phyloP scores from a whole-genome alignment of 2,113 vertebrate genomes.

The Solenodon paradoxus region DNA sequence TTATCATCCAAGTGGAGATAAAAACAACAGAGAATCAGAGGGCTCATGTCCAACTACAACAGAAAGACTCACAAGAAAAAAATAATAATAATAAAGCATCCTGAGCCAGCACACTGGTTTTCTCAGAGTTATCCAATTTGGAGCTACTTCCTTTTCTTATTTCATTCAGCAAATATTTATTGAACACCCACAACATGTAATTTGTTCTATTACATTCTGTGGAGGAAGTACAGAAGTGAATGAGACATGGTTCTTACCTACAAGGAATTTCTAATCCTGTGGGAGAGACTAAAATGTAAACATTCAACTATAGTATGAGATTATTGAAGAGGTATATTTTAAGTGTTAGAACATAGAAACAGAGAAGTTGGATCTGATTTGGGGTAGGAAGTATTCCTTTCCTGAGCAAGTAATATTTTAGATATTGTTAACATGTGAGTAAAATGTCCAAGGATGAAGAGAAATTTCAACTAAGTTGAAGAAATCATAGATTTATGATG shows the following conservation, averaged over 20 bases:
- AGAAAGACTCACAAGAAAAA: background rate
- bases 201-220: constrained; percentile 56
- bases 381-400: background rate
- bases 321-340: background rate
- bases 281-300: background rate
- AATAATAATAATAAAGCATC: background rate
- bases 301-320: background rate
- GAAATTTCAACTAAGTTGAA: background rate
- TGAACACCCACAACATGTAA: constrained; percentile 21
- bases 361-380: background rate
- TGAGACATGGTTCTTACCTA: background rate
- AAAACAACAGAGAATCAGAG: background rate
- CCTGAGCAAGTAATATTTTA: background rate
- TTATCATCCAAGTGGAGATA: background rate
- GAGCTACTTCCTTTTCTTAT: constrained; percentile 68
- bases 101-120: constrained; percentile 9
- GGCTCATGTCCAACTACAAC: background rate
- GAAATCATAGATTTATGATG: background rate
- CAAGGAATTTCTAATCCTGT: constrained; percentile 44
- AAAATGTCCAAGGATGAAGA: background rate
- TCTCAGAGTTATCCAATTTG: constrained; percentile 58
- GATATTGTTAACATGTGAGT: background rate
- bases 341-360: background rate
- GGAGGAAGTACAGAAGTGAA: constrained; percentile 41
- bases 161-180: constrained; percentile 66